Evolutionary conservation across 2,113 vertebrate species (phyloP), one percentile per base, ranked within the genome.

Genomic region (Parus major): DNA sequence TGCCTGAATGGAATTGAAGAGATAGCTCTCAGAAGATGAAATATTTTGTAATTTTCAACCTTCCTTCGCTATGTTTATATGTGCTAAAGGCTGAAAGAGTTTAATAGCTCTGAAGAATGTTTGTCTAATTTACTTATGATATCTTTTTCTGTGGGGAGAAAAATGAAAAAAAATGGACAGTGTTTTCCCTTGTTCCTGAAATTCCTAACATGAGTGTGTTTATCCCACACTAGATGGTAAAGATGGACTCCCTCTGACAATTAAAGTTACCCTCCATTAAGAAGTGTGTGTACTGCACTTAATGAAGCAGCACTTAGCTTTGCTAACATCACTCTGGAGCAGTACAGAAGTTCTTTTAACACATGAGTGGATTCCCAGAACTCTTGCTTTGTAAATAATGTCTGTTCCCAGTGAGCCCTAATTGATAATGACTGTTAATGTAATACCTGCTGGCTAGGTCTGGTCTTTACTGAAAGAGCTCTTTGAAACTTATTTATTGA

Each of bases 351-450:
- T 91, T 95, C 79, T 88, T 78, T 71, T 83, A 91, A 87, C 47
- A 63, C 12, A 75, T 13, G 14, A 63, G 33, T 92, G 69, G 73
- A 81, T 96, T 96, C 96, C 88, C 93, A 95, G 95, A 96, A 97
- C 75, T 90, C 85, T 63, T 90, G 80, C 85, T 96, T 90, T 96
- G 93, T 94, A 97, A 96, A 97, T 90, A 95, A 93, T 64, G 66
- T 88, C 73, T 90, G 86, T 95, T 94, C 75, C 79, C 31, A 8
- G 73, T 19, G 23, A 95, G 69, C 81, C 56, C 80, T 93, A 80
- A 93, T 95, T 96, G 94, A 93, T 95, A 90, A 77, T 86, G 90
- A 66, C 92, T 90, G 92, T 90, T 95, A 94, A 95, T 95, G 82
- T 86, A 94, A 95, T 95, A 93, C 86, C 90, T 91, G 63, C 81